Evolutionary conservation across 2,888 invertebrate species (phyloP).

Genomic region (Eurytoma californica): DNA sequence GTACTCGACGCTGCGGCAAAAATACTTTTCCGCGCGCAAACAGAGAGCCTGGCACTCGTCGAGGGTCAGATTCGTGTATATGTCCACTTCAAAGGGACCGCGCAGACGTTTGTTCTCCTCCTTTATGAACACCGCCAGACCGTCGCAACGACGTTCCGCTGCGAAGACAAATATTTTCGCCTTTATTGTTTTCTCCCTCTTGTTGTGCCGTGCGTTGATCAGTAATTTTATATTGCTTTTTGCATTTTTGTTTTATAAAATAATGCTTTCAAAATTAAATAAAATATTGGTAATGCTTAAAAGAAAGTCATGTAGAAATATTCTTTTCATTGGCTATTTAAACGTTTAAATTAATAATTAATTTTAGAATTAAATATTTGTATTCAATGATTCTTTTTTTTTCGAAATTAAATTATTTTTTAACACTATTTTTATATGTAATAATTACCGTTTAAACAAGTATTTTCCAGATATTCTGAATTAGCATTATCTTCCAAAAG

Average conservation of each 20-base stretch:
- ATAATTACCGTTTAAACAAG: constrained; percentile 87
- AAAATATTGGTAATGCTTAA: too few species aligned
- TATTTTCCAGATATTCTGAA: constrained; percentile 93
- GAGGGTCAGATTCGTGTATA: constrained; percentile 89
- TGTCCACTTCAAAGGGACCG: constrained; percentile 92
- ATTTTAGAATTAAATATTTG: too few species aligned
- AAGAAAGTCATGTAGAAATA: too few species aligned
- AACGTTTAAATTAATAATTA: too few species aligned
- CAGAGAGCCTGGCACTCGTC: constrained; percentile 93
- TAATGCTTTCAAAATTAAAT: background rate
- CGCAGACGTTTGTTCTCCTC: constrained; percentile 92
- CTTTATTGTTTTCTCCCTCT: too few species aligned
- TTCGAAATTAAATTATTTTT: too few species aligned
- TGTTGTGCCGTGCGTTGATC: too few species aligned
- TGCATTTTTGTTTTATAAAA: too few species aligned
- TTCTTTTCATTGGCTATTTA: too few species aligned
- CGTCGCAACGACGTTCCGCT: constrained; percentile 92
- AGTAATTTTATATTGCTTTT: too few species aligned
- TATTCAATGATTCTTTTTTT: too few species aligned
- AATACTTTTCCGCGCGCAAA: constrained; percentile 90
- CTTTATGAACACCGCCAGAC: constrained; percentile 90
- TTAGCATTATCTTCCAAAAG: constrained; percentile 89
- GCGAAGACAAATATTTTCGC: constrained; percentile 15
- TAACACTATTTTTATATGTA: too few species aligned
- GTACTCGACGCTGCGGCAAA: constrained; percentile 92